These are phyloP conservation scores for Rhagium mordax DNA, from an alignment of 2,888 invertebrate species.

Conservation along the genomic window DNA sequence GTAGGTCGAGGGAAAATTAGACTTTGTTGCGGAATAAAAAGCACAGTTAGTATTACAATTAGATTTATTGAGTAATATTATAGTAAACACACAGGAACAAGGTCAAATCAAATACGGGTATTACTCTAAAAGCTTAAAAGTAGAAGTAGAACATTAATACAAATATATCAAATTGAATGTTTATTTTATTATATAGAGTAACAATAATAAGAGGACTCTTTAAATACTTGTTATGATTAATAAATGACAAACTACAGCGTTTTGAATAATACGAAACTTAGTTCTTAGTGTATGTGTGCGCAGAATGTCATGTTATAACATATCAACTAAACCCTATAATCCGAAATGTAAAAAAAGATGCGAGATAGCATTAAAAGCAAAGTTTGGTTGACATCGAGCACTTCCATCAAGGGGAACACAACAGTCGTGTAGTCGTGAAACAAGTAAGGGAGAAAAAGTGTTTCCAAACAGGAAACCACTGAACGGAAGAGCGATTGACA, in stretches of 20 bases:
- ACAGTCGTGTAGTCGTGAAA: conserved; percentile 36
- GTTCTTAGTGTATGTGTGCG: background rate
- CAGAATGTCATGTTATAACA: conserved; percentile 5
- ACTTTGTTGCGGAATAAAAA: too few relatives aligned
- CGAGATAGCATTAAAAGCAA: conserved; percentile 60
- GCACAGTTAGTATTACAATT: too few relatives aligned
- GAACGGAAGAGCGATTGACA: conserved; percentile 57
- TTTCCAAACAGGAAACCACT: conserved; percentile 56
- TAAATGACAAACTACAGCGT: background rate
- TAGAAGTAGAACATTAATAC: too few relatives aligned
- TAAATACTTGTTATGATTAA: too few relatives aligned
- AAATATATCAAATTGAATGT: too few relatives aligned
- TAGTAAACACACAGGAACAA: too few relatives aligned
- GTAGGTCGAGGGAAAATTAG: too few relatives aligned
- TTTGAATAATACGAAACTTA: background rate
- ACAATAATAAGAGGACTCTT: too few relatives aligned
- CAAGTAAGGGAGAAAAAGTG: conserved; percentile 52
- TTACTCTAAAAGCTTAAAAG: too few relatives aligned
- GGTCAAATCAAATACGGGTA: too few relatives aligned
- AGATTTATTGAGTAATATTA: too few relatives aligned
- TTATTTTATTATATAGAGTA: too few relatives aligned
- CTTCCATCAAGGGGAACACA: conserved; percentile 51
- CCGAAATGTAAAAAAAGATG: conserved; percentile 47
- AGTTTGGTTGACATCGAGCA: conserved; percentile 61
- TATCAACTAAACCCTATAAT: conserved; percentile 35